Evolutionary conservation across 2,113 vertebrate genomes (phyloP), one percentile per base, ranked within the genome.

Genomic region (Atherinomorus stipes): DNA sequence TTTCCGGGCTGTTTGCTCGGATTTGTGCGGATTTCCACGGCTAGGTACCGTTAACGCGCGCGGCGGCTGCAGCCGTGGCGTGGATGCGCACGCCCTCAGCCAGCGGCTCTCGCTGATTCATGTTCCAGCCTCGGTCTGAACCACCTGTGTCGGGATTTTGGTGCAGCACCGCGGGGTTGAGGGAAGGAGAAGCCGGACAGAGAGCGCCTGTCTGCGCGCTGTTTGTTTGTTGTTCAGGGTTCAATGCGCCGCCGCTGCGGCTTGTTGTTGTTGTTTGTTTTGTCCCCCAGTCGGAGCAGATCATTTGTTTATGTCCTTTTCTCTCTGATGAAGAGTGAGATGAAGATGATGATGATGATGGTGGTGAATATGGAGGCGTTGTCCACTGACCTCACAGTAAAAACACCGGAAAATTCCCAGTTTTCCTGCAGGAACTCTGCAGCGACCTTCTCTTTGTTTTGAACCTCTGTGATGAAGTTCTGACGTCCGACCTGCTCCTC

Each of bases 301-400:
- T n/a, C 31, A 34, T 31, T 31, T 31, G 31, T 34, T 34, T 34
- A 34, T 9, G 31, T 7, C 31, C 31, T 9, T 34, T 34, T 34
- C 31, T 34, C 31, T 34, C 31, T 6, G 31, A 7, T n/a, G n/a
- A n/a, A n/a, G n/a, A n/a, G n/a, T n/a, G n/a, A n/a, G n/a, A n/a
- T n/a, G n/a, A n/a, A n/a, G n/a, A n/a, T n/a, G n/a, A n/a, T n/a
- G 62, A 12, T 40, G 66, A 11, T 49, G 56, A 0, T 21, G 71
- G 0, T 25, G 64, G 1, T 2, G 65, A 1, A 51, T 74, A 0
- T 18, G 75, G 52, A 89, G 87, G 87, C 82, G 87, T 89, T 82
- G 85, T 71, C n/a, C 13, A 38, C 75, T 88, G 87, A 86, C 88
- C 83, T 85, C 71, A 63, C 49, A 51, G 19, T 0, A 0, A 45